Evolutionary conservation across 2,113 vertebrate species (phyloP), one percentile per base, ranked within the genome.

Genomic region (Sinocyclocheilus rhinocerous): DNA sequence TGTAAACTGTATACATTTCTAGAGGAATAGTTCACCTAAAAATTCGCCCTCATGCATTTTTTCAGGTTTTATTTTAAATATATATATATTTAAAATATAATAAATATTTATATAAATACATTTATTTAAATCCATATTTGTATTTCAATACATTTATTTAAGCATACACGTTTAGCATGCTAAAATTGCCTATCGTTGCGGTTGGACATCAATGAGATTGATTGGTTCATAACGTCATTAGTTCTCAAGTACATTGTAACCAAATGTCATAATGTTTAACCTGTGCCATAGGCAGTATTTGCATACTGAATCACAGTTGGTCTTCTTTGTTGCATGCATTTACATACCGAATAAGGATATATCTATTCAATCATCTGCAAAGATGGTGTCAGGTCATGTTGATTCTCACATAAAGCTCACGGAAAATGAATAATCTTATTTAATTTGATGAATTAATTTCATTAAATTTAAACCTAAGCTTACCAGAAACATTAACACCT

Each of bases 281-380:
- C 36, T 42, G 70, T 8, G 0, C 4, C 18, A 72, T 42, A 11
- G 36, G 18, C 4, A 22, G 42, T 39, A n/a, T 42, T 72, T 12
- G 69, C 36, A 12, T 39, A 39, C 18, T 39, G 20, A 72, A n/a
- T 42, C 18, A 72, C 18, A 20, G 11, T 22, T 72, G 36, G 69
- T n/a, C 18, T 42, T 42, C 36, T 42, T 42, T 73, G 4, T n/a
- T 72, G 36, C 9, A 42, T 72, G 36, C 39, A 72, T 42, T 42
- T 42, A 18, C 69, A 72, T 72, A 42, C 0, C 5, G 36, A 22
- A 42, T 42, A 22, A 39, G 4, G 4, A 72, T 7, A 72, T 20
- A 22, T 72, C 10, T 67, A 24, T 67, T 67, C 29, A 67, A 67
- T 67, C 63, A 67, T 67, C 63, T 67, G 63, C 57, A n/a, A n/a